phyloP scores from a whole-genome alignment of 2,888 invertebrate genomes.

The Drosophila austrosaltans region DNA sequence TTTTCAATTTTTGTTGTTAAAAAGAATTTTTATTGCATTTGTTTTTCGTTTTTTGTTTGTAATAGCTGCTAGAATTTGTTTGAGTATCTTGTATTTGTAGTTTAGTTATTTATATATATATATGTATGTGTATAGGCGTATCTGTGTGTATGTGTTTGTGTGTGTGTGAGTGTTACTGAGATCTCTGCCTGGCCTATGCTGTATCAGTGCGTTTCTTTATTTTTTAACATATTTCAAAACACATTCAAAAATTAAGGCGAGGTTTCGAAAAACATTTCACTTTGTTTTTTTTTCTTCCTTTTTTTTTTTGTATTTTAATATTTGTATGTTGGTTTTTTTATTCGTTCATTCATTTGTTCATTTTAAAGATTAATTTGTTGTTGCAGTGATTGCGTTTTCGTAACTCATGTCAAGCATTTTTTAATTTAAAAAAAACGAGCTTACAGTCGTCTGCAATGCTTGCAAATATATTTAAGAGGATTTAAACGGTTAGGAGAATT shows the following conservation, averaged over 20 bases:
- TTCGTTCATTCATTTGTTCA: conserved; percentile 30
- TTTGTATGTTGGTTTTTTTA: conserved; percentile 32
- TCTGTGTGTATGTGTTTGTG: conserved; percentile 30
- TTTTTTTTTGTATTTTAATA: conserved; percentile 37
- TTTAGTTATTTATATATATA: conserved; percentile 38
- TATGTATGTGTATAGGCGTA: conserved; percentile 28
- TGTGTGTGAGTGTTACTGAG: conserved; percentile 37
- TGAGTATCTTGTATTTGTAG: conserved; percentile 53
- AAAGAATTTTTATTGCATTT: conserved; percentile 60
- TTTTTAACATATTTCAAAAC: conserved; percentile 40
- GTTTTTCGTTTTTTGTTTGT: conserved; percentile 17
- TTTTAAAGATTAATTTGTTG: conserved; percentile 21
- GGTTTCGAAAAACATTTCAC: conserved; percentile 54
- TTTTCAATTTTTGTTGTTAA: conserved; percentile 37
- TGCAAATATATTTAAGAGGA: conserved; percentile 47
- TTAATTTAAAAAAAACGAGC: conserved; percentile 39
- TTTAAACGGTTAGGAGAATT: conserved; percentile 25
- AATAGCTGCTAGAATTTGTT: conserved; percentile 53
- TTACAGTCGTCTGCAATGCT: conserved; percentile 56
- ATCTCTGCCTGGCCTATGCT: conserved; percentile 44
- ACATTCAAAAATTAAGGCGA: conserved; percentile 63
- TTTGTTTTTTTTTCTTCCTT: conserved; percentile 31
- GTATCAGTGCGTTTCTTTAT: conserved; percentile 45
- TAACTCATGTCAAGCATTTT: conserved; percentile 57
- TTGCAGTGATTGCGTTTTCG: conserved; percentile 50